Evolutionary conservation across 2,888 invertebrate genomes (phyloP), one percentile per base, ranked within the genome.

Genomic region (Polylopha cassiicola): DNA sequence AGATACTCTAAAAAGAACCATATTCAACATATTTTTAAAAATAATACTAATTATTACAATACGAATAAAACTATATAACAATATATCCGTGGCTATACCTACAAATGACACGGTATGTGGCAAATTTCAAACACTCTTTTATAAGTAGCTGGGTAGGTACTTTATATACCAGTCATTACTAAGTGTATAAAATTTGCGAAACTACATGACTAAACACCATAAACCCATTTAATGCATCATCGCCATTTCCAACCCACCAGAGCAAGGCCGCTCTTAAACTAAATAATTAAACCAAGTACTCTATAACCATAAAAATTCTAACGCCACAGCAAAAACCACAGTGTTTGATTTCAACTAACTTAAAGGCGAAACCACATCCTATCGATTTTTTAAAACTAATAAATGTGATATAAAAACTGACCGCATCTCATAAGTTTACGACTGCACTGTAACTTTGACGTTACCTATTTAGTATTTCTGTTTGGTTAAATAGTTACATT

Each of bases 321-420:
- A 55, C 53, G 51, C 50, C 55, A 51, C 48, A 55, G 53, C 55
- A 52, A 27, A 23, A 54, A 65, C 74, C 72, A 53, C 72, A 69
- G 51, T 60, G 65, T 71, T 73, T 62, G 57, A 64, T 58, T 66
- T 61, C 55, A 55, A 59, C 43, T 43, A 60, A 49, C 61, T 57
- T 64, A 59, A 62, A 65, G 59, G 60, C 59, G 55, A 61, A 59
- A 68, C 81, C 80, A 74, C 81, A 79, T 80, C 80, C 80, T 63
- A 74, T 63, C 51, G 61, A 73, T 69, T 64, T 75, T 69, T 68
- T 57, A 53, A 68, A 65, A 61, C 53, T 58, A 58, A 71, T 76
- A 73, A 74, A 74, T 72, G 46, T 51, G 65, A 60, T 71, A 66
- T 69, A 65, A 75, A 71, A 70, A 58, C 44, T 45, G 37, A 73